A percentile compares a stretch with the other conserved stretches of the same genome.
Evolutionary conservation across 2,888 invertebrate species (phyloP).

Genomic region (Zygothrica quintamaculata): DNA sequence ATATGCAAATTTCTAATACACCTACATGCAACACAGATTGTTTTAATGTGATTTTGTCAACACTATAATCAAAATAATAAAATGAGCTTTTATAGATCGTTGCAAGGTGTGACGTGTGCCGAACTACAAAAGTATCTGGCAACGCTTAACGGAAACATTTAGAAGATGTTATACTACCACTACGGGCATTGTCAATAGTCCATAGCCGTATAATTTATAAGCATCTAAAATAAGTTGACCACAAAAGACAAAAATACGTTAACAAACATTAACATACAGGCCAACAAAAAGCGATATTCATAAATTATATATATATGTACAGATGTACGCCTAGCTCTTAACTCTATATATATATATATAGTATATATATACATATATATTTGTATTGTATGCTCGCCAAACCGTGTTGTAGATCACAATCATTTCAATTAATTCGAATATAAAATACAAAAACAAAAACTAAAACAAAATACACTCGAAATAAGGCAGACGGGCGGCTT

Average conservation of each 20-base stretch:
- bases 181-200: conserved; percentile 29
- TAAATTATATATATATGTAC: conserved; percentile 58
- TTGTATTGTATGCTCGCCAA: conserved; percentile 34
- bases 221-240: conserved; percentile 47
- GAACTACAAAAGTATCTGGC: conserved; percentile 28
- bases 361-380: conserved; percentile 20
- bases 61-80: conserved; percentile 39
- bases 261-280: conserved; percentile 45
- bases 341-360: conserved; percentile 11
- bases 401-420: conserved; percentile 77
- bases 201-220: conserved; percentile 63
- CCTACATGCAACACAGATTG: conserved; percentile 37
- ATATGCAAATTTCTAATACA: conserved; percentile 54
- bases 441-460: conserved; percentile 73
- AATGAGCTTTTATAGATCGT: conserved; percentile 21
- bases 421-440: conserved; percentile 78
- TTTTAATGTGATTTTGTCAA: conserved; percentile 46
- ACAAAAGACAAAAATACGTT: conserved; percentile 61
- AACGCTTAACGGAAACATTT: conserved; percentile 61
- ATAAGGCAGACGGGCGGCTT: conserved; percentile 61
- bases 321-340: conserved; percentile 26
- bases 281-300: conserved; percentile 64
- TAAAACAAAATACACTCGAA: conserved; percentile 50
- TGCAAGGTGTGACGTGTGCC: conserved; percentile 22
- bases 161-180: conserved; percentile 70